Evolutionary conservation across 2,888 invertebrate genomes (phyloP).

Genomic region (Scaptomyza reducta): DNA sequence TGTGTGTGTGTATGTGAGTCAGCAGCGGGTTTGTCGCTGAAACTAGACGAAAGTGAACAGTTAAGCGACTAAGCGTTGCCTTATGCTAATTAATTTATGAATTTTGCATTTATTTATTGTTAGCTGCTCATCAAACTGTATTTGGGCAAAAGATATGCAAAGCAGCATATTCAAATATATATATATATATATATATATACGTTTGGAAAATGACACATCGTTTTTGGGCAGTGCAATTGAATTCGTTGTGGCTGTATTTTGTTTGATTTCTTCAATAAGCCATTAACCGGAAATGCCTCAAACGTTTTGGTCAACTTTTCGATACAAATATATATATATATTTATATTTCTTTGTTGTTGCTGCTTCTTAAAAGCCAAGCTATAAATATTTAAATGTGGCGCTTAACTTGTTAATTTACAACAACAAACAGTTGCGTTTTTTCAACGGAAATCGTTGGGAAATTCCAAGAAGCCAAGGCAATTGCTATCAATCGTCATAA

Average conservation of each 20-base stretch:
- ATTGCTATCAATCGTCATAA: conserved; percentile 1
- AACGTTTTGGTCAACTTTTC: conserved; percentile 25
- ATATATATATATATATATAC: conserved; percentile 23
- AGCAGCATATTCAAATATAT: neutral
- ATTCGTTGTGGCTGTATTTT: conserved; percentile 21
- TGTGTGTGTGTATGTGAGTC: conserved; percentile 40
- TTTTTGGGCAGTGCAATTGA: conserved; percentile 45
- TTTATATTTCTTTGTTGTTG: neutral
- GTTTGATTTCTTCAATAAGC: conserved; percentile 22
- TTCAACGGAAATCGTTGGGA: conserved; percentile 53
- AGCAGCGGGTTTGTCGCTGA: conserved; percentile 35
- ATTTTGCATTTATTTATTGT: conserved; percentile 30
- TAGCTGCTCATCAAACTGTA: conserved; percentile 33
- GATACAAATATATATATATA: neutral
- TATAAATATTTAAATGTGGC: conserved; percentile 69
- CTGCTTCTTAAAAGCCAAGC: conserved; percentile 26
- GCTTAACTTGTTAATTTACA: conserved; percentile 73
- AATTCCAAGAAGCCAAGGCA: conserved; percentile 49
- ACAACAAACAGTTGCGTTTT: conserved; percentile 5
- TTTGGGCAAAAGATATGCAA: no score
- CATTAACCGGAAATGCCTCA: conserved; percentile 67
- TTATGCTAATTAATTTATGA: conserved; percentile 74
- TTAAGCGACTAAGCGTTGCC: conserved; percentile 44
- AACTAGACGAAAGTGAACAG: conserved; percentile 62
- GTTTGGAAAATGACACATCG: conserved; percentile 68